A percentile compares a stretch with the other conserved stretches of the same genome.
phyloP scores from a whole-genome alignment of 2,888 invertebrate genomes.

The Pyrrhia umbra region DNA sequence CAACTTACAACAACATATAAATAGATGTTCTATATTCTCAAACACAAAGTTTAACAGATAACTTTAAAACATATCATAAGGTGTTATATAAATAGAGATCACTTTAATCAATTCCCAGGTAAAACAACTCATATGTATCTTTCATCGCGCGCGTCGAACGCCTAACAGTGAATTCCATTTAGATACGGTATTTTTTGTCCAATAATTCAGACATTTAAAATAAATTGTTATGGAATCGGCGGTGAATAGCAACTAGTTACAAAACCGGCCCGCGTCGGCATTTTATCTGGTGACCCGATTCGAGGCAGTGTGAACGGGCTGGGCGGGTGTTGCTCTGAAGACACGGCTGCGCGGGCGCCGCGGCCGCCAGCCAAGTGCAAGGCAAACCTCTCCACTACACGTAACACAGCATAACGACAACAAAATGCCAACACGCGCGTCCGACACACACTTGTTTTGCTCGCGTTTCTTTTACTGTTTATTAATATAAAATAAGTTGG shows the following conservation, averaged over 20 bases:
- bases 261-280: conserved; percentile 60
- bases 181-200: conserved; percentile 55
- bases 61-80: conserved; percentile 15
- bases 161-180: conserved; percentile 58
- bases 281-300: conserved; percentile 70
- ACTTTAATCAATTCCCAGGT: conserved; percentile 35
- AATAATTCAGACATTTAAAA: conserved; percentile 45
- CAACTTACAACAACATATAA: neutral
- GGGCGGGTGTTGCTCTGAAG: conserved; percentile 83
- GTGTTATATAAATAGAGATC: conserved; percentile 19
- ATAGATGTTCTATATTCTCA: conserved; percentile 1
- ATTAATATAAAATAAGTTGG: conserved; percentile 2
- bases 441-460: conserved; percentile 45
- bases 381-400: conserved; percentile 75
- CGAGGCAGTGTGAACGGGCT: conserved; percentile 57
- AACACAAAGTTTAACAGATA: neutral
- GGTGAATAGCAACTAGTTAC: conserved; percentile 54
- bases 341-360: conserved; percentile 60
- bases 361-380: conserved; percentile 77
- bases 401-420: conserved; percentile 79
- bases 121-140: conserved; percentile 40
- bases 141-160: conserved; percentile 30
- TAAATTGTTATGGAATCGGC: conserved; percentile 51
- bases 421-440: conserved; percentile 60
- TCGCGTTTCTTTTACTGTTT: conserved; percentile 43